Base-by-base conservation (phyloP, 1,140 invertebrate species). In the Belonocnema kinseyi region DNA sequence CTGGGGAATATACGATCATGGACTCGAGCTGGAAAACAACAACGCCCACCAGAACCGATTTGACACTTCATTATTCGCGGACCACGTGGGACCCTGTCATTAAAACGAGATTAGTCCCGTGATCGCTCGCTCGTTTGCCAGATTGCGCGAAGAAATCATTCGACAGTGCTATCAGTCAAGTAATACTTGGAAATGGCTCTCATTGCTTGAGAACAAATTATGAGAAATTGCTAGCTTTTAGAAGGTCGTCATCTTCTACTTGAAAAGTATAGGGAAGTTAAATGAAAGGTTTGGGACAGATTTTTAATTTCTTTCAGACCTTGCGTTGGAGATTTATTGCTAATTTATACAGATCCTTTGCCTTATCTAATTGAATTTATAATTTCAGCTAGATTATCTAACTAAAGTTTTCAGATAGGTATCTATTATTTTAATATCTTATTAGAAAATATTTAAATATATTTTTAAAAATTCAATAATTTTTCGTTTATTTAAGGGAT, bases 11-110 rank as follows among this genome's bases (percentile, higher is more conserved):
- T 51, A 83, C 75, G 73, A 79, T 81, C 79, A 71, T 56, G 54
- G 78, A 79, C 79, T 76, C 74, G 61, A 81, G 73, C 73, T 78
- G 81, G 83, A 83, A 85, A 85, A 85, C 81, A 82, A 85, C 80
- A 82, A 86, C 89, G 89, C 89, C 90, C 88, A 88, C 86, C 82
- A 82, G 80, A 83, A 81, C 80, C 89, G 89, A 90, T 90, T 91
- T 90, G 89, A 91, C 89, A 90, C 89, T 91, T 91, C 90, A 90
- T 91, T 90, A 91, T 90, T 88, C 83, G 87, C 82, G 83, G 78
- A 85, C 80, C 86, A 83, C 78, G 81, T 80, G 83, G 83, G 83
- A 90, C 86, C 89, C 90, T 84, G 86, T 91, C 88, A 91, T 91
- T 91, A 91, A 91, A 91, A 90, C 81, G 80, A 90, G 87, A 90